Conservation (phyloP, 2,797 vertebrate species). For the Falco biarmicus region DNA sequence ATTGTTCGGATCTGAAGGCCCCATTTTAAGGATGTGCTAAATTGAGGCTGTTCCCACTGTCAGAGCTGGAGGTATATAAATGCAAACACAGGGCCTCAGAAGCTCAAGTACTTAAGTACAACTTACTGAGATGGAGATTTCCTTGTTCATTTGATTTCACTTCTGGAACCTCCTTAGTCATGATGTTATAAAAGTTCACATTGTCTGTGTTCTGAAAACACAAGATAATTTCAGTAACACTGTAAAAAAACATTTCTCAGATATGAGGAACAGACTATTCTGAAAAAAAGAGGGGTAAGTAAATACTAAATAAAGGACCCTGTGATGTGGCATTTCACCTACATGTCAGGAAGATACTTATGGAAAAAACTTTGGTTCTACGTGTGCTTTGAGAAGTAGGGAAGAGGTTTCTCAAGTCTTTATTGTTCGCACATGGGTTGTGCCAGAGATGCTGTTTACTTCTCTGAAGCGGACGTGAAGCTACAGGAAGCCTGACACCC, state of each 20-base stretch:
- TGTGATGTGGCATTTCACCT: not conserved
- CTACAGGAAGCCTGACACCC: not conserved
- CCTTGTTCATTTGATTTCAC: not conserved
- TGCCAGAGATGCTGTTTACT: not conserved
- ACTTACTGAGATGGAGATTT: slow-evolving; percentile 82
- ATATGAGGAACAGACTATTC: not conserved
- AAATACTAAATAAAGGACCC: not conserved
- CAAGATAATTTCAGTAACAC: not conserved
- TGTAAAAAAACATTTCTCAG: not conserved
- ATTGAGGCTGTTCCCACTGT: not conserved
- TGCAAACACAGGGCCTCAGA: not conserved
- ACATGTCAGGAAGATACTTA: not conserved
- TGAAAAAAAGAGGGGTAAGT: not conserved
- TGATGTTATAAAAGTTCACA: slow-evolving; percentile 98
- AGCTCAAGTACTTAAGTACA: not conserved
- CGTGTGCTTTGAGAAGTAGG: not conserved
- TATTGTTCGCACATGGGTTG: not conserved
- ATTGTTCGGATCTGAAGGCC: not conserved
- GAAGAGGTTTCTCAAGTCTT: not conserved
- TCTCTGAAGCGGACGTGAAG: not conserved
- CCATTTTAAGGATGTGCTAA: not conserved
- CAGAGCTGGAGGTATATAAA: not conserved
- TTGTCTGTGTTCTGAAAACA: slow-evolving; percentile 90
- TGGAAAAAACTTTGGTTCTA: not conserved
- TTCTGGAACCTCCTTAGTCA: slow-evolving; percentile 78